These are phyloP conservation scores for Watsonalla cultraria DNA, from an alignment of 2,888 invertebrate genomes.

Conservation along the genomic window DNA sequence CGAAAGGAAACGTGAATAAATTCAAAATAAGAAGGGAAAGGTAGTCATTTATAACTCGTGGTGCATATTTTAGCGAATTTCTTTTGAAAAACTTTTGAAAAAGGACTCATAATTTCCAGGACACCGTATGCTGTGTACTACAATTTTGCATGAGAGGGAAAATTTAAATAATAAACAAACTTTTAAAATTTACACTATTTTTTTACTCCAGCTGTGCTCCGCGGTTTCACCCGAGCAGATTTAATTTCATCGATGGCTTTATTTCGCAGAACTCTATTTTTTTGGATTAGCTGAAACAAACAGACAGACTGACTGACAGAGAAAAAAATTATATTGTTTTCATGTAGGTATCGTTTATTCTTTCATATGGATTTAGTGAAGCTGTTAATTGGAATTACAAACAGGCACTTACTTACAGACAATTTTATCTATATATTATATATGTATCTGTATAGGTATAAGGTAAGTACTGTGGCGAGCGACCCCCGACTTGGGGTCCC, in stretches of 20 bases:
- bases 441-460: too few relatives aligned
- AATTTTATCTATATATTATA: too few relatives aligned
- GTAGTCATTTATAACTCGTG: constrained; percentile 30
- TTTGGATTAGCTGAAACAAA: too few relatives aligned
- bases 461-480: too few relatives aligned
- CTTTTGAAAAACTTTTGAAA: constrained; percentile 17
- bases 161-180: neutral
- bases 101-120: neutral
- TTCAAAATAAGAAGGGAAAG: constrained; percentile 39
- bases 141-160: neutral
- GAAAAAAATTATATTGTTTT: neutral
- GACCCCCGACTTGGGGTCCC: too few relatives aligned
- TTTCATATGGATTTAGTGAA: neutral
- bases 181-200: too few relatives aligned
- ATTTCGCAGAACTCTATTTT: too few relatives aligned
- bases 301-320: too few relatives aligned
- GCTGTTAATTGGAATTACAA: neutral
- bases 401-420: too few relatives aligned
- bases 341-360: neutral
- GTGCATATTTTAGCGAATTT: constrained; percentile 13
- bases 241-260: too few relatives aligned
- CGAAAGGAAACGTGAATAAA: constrained; percentile 46
- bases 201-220: too few relatives aligned
- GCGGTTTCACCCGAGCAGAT: too few relatives aligned
- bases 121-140: neutral